These are phyloP conservation scores for Nasonia giraulti DNA, from an alignment of 1,140 invertebrate genomes.

Conservation along the genomic window DNA sequence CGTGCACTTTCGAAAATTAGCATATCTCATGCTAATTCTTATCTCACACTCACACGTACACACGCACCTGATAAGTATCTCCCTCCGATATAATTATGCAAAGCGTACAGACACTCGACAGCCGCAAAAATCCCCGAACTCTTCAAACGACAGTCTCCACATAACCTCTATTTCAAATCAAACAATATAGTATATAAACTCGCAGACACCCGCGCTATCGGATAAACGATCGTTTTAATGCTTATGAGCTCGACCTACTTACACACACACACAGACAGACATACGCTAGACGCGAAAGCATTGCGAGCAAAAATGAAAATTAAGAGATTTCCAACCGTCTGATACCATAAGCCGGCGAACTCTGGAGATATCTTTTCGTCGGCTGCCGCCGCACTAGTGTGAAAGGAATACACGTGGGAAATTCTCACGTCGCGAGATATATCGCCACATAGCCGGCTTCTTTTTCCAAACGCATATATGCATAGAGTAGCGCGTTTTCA, in stretches of 20 bases:
- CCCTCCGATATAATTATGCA: background rate
- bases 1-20: background rate
- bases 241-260: constrained; percentile 5
- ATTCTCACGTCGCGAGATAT: constrained; percentile 37
- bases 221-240: constrained; percentile 33
- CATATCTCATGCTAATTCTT: background rate
- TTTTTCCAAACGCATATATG: background rate
- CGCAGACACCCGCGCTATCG: constrained; percentile 1
- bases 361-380: constrained; percentile 19
- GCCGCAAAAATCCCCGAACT: background rate
- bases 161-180: background rate
- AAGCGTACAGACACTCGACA: background rate
- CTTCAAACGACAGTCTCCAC: background rate
- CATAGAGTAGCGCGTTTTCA: background rate
- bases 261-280: background rate
- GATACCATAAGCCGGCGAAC: background rate
- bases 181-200: background rate
- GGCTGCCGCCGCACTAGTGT: background rate
- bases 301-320: constrained; percentile 41
- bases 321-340: constrained; percentile 30
- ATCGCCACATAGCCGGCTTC: background rate
- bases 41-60: background rate
- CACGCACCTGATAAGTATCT: background rate
- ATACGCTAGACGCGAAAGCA: background rate
- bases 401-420: constrained; percentile 47